A percentile compares a stretch with the other conserved stretches of the same genome.
Conservation (phyloP, 2,113 vertebrate species). For the Entelurus aequoreus region DNA sequence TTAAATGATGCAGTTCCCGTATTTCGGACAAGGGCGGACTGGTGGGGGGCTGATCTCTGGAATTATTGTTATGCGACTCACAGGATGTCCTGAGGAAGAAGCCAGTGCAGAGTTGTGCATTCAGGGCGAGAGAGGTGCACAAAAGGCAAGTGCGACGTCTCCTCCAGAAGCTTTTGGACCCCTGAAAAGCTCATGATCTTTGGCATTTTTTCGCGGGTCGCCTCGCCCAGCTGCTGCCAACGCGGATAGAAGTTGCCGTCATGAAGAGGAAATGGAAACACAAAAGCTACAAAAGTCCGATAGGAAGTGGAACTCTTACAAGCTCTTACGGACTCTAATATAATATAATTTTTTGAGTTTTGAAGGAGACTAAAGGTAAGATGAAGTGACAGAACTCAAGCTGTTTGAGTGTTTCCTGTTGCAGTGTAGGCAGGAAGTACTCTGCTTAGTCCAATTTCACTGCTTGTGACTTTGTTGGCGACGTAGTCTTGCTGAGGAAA, state of each 20-base stretch:
- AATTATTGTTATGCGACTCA: conserved; percentile 78
- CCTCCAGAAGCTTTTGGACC: conserved; percentile 13
- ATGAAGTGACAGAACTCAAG: conserved; percentile 43
- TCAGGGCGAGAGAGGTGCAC: conserved; percentile 47
- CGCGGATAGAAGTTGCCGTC: conserved; percentile 18
- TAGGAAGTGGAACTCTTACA: neutral
- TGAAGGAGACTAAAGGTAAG: neutral
- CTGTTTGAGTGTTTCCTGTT: conserved; percentile 71
- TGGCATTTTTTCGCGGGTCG: neutral
- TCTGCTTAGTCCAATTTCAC: conserved; percentile 53
- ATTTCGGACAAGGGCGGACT: conserved; percentile 65
- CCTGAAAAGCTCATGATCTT: conserved; percentile 23
- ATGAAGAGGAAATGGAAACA: conserved; percentile 37
- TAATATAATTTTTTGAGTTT: neutral
- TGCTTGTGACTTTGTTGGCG: conserved; percentile 37
- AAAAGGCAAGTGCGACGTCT: conserved; percentile 46
- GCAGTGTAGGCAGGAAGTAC: conserved; percentile 66
- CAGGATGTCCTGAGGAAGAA: conserved; percentile 99
- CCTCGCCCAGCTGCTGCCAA: neutral
- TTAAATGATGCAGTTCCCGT: conserved; percentile 68
- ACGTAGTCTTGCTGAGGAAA: conserved; percentile 43
- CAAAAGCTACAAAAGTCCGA: conserved; percentile 5
- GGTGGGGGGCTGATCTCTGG: conserved; percentile 52
- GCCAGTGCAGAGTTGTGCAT: conserved; percentile 54
- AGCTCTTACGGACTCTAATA: neutral